Base-by-base conservation (phyloP, 2,797 vertebrate species). In the Danio kyathit region DNA sequence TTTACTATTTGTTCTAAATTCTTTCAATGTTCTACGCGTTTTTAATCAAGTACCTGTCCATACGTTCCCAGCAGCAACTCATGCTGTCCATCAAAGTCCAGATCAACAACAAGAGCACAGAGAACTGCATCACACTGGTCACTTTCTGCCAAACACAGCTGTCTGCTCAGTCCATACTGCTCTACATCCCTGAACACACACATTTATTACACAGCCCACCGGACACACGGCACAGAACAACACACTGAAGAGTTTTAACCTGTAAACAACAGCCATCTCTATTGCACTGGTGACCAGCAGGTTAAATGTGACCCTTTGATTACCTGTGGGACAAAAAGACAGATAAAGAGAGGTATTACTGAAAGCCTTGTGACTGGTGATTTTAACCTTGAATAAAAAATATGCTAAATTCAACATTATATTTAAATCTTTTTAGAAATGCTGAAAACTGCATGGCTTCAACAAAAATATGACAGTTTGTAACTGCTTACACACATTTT, bases 11-110 rank as follows among this genome's bases (percentile, higher is more conserved):
- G 5, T 73, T 59, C 1, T 29, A n/a, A 65, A 19, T 13, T 46
- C 13, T 56, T 65, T 41, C 5, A n/a, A 5, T 56, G 61, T 65
- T 51, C 7, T 2, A 29, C 3, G 1, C 29, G 29, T 29, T 29
- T 3, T 3, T 5, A 11, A 17, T 13, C 41, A 61, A 52, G 44
- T 1, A 97, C 97, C 95, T 97, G 96, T 59, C 97, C 96, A 0
- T 97, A 97, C 0, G 97, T 98, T 85, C 96, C 96, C 77, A 98
- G 83, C 41, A 98, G 90, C 79, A 98, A 92, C 86, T 98, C 96
- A 0, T 91, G 92, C 44, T 90, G 92, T 5, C 96, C 94, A 0
- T 98, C 96, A 82, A 97, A 95, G 74, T 97, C 95, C 61, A 97
- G 79, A 40, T 97, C 96, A 0, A 95, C 95, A 76, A 96, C 94